Percentiles rank a stretch among this genome's conserved stretches.
phyloP scores from a whole-genome alignment of 2,888 invertebrate genomes.

The Helobdella robusta region DNA sequence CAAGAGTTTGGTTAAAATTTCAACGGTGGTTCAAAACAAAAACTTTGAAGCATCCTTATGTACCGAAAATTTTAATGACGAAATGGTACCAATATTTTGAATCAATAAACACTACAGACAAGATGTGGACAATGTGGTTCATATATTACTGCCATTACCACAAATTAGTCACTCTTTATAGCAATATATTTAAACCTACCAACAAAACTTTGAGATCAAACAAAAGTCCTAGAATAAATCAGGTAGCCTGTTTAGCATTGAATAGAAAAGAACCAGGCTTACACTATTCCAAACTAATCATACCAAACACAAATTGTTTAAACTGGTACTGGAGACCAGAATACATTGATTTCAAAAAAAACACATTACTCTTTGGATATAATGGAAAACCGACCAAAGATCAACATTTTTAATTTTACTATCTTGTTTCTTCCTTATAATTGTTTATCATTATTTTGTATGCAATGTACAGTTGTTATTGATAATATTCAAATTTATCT shows the following conservation, averaged over 20 bases:
- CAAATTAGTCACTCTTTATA: slow-evolving; percentile 36
- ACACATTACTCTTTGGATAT: background rate
- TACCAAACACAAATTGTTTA: background rate
- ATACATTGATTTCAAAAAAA: slow-evolving; percentile 4
- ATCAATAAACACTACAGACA: slow-evolving; percentile 30
- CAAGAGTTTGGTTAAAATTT: slow-evolving; percentile 30
- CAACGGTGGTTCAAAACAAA: slow-evolving; percentile 34
- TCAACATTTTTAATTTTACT: background rate
- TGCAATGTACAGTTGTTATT: no score
- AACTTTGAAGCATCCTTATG: slow-evolving; percentile 31
- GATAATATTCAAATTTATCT: no score
- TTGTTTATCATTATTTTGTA: background rate
- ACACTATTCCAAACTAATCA: slow-evolving; percentile 32
- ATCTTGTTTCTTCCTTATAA: background rate
- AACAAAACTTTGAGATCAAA: background rate
- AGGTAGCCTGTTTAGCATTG: slow-evolving; percentile 35
- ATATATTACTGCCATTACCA: slow-evolving; percentile 38
- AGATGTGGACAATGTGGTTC: slow-evolving; percentile 44
- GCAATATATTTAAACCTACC: slow-evolving; percentile 31
- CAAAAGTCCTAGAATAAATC: background rate
- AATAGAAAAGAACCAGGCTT: slow-evolving; percentile 40
- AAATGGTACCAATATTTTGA: slow-evolving; percentile 38
- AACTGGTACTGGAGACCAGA: background rate
- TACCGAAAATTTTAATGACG: slow-evolving; percentile 37
- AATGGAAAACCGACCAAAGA: background rate